Percentiles rank a stretch among this genome's conserved stretches.
These are phyloP conservation scores for Rhinoderma darwinii DNA, from an alignment of 2,113 vertebrate species.

Conservation along the genomic window DNA sequence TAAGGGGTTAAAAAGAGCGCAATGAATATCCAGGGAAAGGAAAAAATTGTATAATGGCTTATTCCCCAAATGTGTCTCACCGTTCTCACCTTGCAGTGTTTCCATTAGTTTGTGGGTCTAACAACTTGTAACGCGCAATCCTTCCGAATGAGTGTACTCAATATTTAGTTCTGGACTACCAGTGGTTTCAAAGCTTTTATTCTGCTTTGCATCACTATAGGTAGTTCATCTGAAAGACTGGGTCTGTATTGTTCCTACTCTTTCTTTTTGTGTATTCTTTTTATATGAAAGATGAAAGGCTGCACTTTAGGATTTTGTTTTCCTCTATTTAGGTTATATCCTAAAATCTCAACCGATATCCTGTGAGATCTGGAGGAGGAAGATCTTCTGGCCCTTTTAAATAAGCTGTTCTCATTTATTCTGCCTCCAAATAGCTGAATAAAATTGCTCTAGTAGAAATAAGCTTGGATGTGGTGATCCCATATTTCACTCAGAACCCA, in stretches of 20 bases:
- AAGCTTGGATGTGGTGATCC: background rate
- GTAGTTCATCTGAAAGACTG: too few relatives aligned
- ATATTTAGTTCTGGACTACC: too few relatives aligned
- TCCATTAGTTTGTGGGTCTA: too few relatives aligned
- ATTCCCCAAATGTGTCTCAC: too few relatives aligned
- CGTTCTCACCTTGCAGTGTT: too few relatives aligned
- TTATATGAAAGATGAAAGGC: too few relatives aligned
- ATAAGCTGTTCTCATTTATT: conserved; percentile 45
- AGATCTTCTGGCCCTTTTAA: conserved; percentile 4
- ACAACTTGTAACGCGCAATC: too few relatives aligned
- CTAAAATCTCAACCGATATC: background rate
- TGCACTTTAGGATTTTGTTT: too few relatives aligned
- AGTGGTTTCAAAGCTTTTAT: background rate
- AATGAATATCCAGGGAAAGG: too few relatives aligned
- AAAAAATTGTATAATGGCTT: too few relatives aligned
- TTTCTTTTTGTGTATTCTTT: background rate
- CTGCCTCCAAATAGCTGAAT: conserved; percentile 31
- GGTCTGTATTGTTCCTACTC: background rate
- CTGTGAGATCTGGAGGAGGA: background rate
- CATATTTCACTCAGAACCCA: conserved; percentile 32
- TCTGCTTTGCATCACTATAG: background rate
- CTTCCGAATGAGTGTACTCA: too few relatives aligned
- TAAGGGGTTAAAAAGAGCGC: too few relatives aligned
- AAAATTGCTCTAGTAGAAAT: conserved; percentile 23
- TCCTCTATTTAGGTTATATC: background rate